Evolutionary conservation across 2,113 vertebrate genomes (phyloP).

Genomic region (Bucco capensis): DNA sequence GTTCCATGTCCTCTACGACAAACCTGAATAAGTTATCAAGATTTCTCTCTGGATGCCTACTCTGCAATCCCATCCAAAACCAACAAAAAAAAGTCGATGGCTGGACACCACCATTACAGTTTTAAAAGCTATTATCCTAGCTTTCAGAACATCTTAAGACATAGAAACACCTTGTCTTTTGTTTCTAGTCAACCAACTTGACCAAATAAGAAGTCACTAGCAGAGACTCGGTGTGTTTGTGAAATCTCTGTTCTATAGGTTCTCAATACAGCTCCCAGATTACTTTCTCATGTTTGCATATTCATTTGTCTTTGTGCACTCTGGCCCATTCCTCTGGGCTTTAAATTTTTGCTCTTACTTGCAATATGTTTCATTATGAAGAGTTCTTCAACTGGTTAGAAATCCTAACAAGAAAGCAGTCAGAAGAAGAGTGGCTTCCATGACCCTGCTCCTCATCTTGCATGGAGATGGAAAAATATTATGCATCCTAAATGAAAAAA

Average conservation of each 20-base stretch:
- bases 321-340: neutral
- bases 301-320: neutral
- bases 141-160: neutral
- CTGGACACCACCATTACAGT: neutral
- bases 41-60: neutral
- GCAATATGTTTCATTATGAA: neutral
- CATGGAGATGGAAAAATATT: neutral
- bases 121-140: neutral
- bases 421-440: neutral
- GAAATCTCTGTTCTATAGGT: neutral
- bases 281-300: neutral
- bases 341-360: neutral
- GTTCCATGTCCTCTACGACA: neutral
- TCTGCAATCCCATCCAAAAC: neutral
- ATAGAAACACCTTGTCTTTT: neutral
- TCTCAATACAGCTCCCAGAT: neutral
- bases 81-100: neutral
- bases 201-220: neutral
- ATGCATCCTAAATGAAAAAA: neutral
- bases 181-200: neutral
- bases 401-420: neutral
- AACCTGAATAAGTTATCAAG: neutral
- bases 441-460: neutral
- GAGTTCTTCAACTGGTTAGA: neutral
- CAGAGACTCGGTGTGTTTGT: neutral